Evolutionary conservation across 2,113 vertebrate species (phyloP).

Genomic region (Sylvietta virens): DNA sequence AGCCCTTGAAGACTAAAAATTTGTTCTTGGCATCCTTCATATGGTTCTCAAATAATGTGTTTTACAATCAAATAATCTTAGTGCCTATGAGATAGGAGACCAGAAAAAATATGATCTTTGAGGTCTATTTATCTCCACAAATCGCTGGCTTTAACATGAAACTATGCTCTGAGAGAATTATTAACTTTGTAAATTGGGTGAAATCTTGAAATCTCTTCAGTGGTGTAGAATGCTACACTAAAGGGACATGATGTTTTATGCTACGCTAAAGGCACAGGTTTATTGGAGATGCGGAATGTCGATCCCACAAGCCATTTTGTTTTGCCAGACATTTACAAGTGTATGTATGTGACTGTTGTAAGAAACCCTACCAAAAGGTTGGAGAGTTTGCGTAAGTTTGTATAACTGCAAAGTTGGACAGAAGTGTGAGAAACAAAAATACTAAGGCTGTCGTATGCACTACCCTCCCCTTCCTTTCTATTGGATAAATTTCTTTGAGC

Average conservation of each 20-base stretch:
- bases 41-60: background rate
- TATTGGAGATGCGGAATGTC: background rate
- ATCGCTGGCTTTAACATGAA: background rate
- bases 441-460: background rate
- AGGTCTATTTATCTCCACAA: background rate
- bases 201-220: background rate
- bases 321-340: background rate
- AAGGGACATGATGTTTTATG: background rate
- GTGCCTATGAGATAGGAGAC: background rate
- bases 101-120: background rate
- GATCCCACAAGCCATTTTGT: background rate
- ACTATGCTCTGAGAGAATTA: background rate
- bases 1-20: background rate
- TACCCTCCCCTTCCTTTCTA: background rate
- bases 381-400: background rate
- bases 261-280: background rate
- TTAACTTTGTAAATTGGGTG: background rate
- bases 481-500: background rate
- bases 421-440: background rate
- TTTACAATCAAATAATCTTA: background rate
- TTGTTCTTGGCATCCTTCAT: background rate
- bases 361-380: background rate
- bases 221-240: background rate
- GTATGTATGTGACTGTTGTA: background rate
- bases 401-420: background rate